Conservation (phyloP, 1,140 invertebrate species). For the Antheraea pernyi region DNA sequence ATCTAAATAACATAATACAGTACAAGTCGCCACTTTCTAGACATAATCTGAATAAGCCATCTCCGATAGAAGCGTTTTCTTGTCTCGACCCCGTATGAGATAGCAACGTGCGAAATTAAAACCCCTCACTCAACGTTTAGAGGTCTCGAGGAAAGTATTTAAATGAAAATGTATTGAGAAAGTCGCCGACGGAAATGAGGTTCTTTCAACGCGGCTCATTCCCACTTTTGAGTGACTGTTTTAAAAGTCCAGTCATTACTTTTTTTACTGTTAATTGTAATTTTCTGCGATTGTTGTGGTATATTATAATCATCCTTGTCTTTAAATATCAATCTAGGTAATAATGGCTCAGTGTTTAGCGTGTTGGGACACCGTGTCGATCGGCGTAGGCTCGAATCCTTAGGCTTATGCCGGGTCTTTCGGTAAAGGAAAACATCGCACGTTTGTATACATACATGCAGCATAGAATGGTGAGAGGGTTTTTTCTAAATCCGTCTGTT, state of each 20-base stretch:
- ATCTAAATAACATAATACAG: background rate
- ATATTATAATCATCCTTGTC: no score
- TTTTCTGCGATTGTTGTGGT: no score
- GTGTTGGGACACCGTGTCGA: no score
- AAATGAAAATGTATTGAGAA: slow-evolving; percentile 74
- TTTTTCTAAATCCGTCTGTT: no score
- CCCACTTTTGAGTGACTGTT: slow-evolving; percentile 59
- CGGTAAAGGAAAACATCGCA: no score
- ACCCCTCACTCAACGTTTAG: slow-evolving; percentile 49
- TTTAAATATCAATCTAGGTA: no score
- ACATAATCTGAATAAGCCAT: slow-evolving; percentile 17
- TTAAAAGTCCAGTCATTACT: slow-evolving; percentile 49
- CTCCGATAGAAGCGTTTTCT: slow-evolving; percentile 46
- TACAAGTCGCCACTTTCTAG: background rate
- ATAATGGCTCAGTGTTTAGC: no score
- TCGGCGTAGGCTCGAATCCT: no score
- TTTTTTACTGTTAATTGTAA: no score
- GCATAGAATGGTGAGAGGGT: no score
- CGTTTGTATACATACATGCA: no score
- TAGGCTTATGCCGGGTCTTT: no score
- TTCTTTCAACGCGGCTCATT: slow-evolving; percentile 65
- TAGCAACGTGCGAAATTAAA: slow-evolving; percentile 65
- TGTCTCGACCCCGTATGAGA: slow-evolving; percentile 47
- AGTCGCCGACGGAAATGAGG: slow-evolving; percentile 68
- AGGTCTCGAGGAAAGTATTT: slow-evolving; percentile 57